Conservation (phyloP, 1,140 invertebrate species). For the Chlorops oryzae region DNA sequence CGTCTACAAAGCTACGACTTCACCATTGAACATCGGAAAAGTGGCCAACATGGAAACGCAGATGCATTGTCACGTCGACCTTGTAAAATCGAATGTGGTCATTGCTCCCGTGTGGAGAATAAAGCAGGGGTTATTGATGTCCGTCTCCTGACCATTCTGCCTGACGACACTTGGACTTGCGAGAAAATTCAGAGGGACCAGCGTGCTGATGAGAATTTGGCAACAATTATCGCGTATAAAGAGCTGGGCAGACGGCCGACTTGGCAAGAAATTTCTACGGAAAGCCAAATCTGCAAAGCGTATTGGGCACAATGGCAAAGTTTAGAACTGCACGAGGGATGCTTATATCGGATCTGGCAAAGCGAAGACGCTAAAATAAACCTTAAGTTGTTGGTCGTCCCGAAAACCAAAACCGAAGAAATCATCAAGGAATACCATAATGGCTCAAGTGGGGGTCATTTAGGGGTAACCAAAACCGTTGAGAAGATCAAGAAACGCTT, state of each 20-base stretch:
- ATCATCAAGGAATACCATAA: slow-evolving; percentile 12
- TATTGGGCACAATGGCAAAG: too few species aligned
- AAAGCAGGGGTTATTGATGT: not conserved
- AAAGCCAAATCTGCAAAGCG: too few species aligned
- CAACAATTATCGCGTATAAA: too few species aligned
- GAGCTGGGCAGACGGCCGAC: too few species aligned
- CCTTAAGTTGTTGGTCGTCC: not conserved
- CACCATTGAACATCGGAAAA: slow-evolving; percentile 1
- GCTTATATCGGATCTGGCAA: too few species aligned
- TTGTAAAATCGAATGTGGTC: not conserved
- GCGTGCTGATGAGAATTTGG: too few species aligned
- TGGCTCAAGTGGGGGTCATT: slow-evolving; percentile 16
- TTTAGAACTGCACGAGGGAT: too few species aligned
- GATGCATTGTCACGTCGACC: not conserved
- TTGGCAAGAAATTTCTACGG: too few species aligned
- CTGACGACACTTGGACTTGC: too few species aligned
- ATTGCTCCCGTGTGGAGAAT: not conserved
- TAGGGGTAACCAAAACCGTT: slow-evolving; percentile 18
- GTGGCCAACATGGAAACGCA: not conserved
- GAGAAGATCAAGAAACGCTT: slow-evolving; percentile 12
- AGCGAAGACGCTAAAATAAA: not conserved
- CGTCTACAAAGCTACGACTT: slow-evolving; percentile 2
- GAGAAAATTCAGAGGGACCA: too few species aligned
- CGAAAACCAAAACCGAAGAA: too few species aligned
- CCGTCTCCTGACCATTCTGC: too few species aligned